These are phyloP conservation scores for Ooceraea biroi DNA, from an alignment of 1,140 invertebrate species.

Conservation along the genomic window DNA sequence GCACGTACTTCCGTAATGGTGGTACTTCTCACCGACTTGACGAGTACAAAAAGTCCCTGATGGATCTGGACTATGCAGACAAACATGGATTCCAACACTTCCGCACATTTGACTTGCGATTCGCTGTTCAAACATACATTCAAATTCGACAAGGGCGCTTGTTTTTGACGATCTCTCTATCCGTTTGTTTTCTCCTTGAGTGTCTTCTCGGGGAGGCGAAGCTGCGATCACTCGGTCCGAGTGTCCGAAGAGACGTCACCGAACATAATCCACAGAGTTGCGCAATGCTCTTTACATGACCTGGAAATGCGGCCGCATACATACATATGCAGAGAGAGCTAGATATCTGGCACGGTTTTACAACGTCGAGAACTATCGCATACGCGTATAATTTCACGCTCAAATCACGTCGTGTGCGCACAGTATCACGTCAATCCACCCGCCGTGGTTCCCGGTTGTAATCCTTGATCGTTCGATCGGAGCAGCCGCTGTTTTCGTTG, in stretches of 20 bases:
- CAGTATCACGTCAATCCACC: constrained; percentile 48
- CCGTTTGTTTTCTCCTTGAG: background rate
- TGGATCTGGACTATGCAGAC: no score
- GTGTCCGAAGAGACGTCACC: constrained; percentile 35
- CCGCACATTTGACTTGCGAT: background rate
- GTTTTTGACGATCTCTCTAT: background rate
- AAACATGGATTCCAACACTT: background rate
- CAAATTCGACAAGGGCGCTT: background rate
- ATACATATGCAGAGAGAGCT: constrained; percentile 65
- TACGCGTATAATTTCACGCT: constrained; percentile 66
- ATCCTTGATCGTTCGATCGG: constrained; percentile 63
- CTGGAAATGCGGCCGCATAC: constrained; percentile 62
- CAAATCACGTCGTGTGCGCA: constrained; percentile 28
- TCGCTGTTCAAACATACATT: background rate
- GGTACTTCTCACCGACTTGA: background rate
- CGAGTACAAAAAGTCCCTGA: no score
- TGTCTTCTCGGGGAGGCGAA: background rate
- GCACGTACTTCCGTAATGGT: constrained; percentile 64
- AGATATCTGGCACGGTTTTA: constrained; percentile 65
- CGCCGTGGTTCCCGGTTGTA: constrained; percentile 43
- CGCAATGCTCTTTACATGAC: constrained; percentile 63
- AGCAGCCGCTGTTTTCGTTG: constrained; percentile 51
- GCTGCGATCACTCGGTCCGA: background rate
- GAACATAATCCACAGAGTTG: constrained; percentile 47
- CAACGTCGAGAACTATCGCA: constrained; percentile 55